Conservation (phyloP, 1,140 invertebrate genomes). For the Homalodisca vitripennis region DNA sequence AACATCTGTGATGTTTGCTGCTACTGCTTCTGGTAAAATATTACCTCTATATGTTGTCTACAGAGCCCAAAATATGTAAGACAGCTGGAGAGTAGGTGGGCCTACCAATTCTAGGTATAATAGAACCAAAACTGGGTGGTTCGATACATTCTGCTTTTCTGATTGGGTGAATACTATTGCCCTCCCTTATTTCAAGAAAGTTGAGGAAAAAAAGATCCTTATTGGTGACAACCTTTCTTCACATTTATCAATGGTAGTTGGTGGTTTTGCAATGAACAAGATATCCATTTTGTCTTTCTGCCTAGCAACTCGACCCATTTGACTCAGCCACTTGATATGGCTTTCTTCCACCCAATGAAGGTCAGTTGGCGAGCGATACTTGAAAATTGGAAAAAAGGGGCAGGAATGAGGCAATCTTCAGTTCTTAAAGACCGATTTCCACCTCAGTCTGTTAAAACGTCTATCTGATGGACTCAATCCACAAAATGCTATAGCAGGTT, state of each 20-base stretch:
- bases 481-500: constrained; percentile 38
- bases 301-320: constrained; percentile 49
- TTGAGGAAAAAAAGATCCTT: constrained; percentile 38
- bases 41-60: constrained; percentile 48
- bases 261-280: constrained; percentile 45
- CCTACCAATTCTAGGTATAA: constrained; percentile 38
- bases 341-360: constrained; percentile 48
- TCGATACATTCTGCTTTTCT: constrained; percentile 32
- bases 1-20: constrained; percentile 38
- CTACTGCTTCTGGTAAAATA: constrained; percentile 32
- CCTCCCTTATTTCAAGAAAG: constrained; percentile 20
- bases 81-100: constrained; percentile 39
- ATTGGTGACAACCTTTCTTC: constrained; percentile 48
- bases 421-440: constrained; percentile 41
- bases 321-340: constrained; percentile 50
- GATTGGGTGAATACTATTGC: constrained; percentile 34
- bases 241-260: constrained; percentile 45
- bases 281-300: constrained; percentile 48
- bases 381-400: constrained; percentile 41
- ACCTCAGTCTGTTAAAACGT: constrained; percentile 36
- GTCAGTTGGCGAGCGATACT: constrained; percentile 47
- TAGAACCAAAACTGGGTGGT: constrained; percentile 39
- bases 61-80: constrained; percentile 43
- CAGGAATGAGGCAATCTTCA: constrained; percentile 33
- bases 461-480: constrained; percentile 31